phyloP scores from a whole-genome alignment of 2,888 invertebrate species.

The Orchesella flavescens region DNA sequence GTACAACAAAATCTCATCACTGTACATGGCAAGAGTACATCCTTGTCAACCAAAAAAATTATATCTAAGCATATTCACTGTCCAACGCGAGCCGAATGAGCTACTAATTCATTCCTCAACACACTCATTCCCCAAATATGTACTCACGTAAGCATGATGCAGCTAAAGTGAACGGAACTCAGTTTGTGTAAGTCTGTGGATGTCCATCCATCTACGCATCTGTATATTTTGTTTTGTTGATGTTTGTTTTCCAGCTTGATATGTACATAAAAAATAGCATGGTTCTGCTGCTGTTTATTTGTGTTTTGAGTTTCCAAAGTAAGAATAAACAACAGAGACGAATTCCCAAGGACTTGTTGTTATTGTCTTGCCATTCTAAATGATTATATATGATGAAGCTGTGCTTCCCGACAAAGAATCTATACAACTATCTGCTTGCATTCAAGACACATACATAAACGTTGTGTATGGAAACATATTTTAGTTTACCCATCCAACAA shows the following conservation, averaged over 20 bases:
- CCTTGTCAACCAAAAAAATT: too few species aligned
- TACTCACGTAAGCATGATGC: too few species aligned
- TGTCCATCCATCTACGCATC: slow-evolving; percentile 34
- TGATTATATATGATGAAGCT: slow-evolving; percentile 3
- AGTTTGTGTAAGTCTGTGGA: background rate
- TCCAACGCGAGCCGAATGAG: too few species aligned
- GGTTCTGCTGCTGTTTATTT: slow-evolving; percentile 49
- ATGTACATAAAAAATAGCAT: slow-evolving; percentile 1
- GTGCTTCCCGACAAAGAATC: slow-evolving; percentile 25
- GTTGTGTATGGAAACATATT: too few species aligned
- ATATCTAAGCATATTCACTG: too few species aligned
- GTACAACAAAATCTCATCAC: too few species aligned
- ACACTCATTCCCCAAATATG: too few species aligned
- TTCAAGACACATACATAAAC: background rate
- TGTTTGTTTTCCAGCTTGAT: slow-evolving; percentile 52
- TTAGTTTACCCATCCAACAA: too few species aligned
- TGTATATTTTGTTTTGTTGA: slow-evolving; percentile 58
- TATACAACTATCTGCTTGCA: background rate
- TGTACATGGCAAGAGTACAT: too few species aligned
- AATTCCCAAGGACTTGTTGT: slow-evolving; percentile 71
- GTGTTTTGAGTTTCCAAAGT: slow-evolving; percentile 63
- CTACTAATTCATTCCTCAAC: too few species aligned
- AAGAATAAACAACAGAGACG: slow-evolving; percentile 69
- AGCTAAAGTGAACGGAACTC: slow-evolving; percentile 30
- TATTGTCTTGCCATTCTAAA: slow-evolving; percentile 60